These are phyloP conservation scores for Clamator glandarius DNA, from an alignment of 2,797 vertebrate species.

Conservation along the genomic window DNA sequence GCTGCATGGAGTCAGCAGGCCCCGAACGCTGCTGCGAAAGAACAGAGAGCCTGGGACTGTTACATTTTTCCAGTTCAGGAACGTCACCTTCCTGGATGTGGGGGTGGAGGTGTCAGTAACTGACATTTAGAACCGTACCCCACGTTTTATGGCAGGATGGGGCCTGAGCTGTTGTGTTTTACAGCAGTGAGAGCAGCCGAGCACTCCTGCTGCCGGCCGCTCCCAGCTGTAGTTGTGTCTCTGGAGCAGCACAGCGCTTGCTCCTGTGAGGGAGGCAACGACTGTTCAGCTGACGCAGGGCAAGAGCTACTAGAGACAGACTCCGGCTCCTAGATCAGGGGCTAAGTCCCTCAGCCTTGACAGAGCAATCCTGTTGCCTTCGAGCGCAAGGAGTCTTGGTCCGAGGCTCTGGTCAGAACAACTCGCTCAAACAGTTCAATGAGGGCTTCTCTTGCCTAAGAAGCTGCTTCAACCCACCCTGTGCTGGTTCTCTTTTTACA, in stretches of 20 bases:
- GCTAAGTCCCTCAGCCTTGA: fast-evolving
- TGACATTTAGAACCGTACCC: neutral
- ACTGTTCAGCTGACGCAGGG: neutral
- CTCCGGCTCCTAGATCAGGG: neutral
- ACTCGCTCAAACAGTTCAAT: too few species aligned
- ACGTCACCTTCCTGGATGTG: neutral
- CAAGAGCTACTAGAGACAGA: neutral
- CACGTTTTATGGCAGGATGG: too few species aligned
- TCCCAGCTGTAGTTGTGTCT: fast-evolving
- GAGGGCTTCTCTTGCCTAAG: neutral
- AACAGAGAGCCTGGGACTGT: neutral
- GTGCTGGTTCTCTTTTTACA: neutral
- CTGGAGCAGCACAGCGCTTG: neutral
- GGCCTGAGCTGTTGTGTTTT: too few species aligned
- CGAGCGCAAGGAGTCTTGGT: fast-evolving
- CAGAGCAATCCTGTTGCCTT: fast-evolving
- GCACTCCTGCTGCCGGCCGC: neutral
- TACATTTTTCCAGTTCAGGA: too few species aligned
- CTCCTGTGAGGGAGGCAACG: neutral
- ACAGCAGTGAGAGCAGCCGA: too few species aligned
- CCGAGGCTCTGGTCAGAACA: neutral
- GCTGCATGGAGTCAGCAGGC: neutral
- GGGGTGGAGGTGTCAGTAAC: neutral
- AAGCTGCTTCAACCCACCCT: neutral
- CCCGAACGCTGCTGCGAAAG: neutral